Conservation (phyloP, 35 echinoderm and acorn worm species). For the Ophioderma brevispina region DNA sequence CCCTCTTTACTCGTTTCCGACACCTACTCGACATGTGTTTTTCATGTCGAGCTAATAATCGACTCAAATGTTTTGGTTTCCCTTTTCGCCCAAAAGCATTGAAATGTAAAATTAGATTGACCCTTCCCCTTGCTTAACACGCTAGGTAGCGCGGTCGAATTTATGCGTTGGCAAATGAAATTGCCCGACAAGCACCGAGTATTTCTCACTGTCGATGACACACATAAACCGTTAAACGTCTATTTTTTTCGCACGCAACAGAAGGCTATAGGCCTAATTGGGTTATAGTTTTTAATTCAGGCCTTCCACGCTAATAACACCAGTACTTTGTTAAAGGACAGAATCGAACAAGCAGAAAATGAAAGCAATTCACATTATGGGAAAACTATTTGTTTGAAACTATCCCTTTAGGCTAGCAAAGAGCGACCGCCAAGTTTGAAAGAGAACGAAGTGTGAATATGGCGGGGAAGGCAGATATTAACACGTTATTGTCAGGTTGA, state of each 20-base stretch:
- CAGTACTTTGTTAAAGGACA: background rate
- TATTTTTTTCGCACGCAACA: background rate
- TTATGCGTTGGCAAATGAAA: background rate
- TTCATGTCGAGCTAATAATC: too few relatives aligned
- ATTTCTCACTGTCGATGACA: background rate
- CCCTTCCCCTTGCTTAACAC: background rate
- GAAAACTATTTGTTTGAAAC: background rate
- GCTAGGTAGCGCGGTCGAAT: background rate
- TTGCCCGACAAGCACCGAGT: background rate
- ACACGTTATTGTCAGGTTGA: background rate
- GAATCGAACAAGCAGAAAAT: background rate
- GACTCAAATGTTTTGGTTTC: background rate
- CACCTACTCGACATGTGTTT: too few relatives aligned
- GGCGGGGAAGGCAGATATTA: constrained; percentile 2
- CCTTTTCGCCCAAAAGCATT: background rate
- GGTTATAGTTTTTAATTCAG: background rate
- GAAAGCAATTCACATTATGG: background rate
- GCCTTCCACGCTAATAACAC: background rate
- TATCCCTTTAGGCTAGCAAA: background rate
- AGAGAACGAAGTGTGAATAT: background rate
- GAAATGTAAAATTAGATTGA: constrained; percentile 15
- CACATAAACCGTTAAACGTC: background rate
- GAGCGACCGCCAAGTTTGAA: background rate
- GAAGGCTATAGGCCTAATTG: background rate
- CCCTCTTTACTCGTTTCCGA: too few relatives aligned